Evolutionary conservation across 2,797 vertebrate species (phyloP).

Genomic region (Hippoglossus hippoglossus): DNA sequence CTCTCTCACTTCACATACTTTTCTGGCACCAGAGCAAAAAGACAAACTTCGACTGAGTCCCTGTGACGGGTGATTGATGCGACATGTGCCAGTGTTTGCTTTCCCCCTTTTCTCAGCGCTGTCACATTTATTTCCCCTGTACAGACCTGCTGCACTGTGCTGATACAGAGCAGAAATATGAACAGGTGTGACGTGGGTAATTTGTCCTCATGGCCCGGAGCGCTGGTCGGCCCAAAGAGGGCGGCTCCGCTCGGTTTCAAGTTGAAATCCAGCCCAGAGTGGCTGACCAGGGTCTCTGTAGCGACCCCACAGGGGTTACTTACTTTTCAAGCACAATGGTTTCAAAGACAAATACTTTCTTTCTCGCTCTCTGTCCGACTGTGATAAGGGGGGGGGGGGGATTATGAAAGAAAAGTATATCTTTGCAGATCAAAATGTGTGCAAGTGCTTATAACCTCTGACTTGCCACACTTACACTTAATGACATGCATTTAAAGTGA

Average conservation of each 20-base stretch:
- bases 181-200: constrained; percentile 67
- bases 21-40: constrained; percentile 1
- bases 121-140: constrained; percentile 61
- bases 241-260: constrained; percentile 58
- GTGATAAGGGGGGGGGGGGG: neutral
- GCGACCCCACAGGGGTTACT: constrained; percentile 37
- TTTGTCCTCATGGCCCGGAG: constrained; percentile 65
- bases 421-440: neutral
- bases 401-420: neutral
- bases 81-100: constrained; percentile 37
- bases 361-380: neutral
- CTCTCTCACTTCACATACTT: constrained; percentile 6
- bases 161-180: constrained; percentile 72
- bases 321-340: constrained; percentile 35
- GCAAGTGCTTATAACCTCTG: constrained; percentile 19
- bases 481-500: neutral
- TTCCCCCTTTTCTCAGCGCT: constrained; percentile 41
- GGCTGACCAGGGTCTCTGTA: constrained; percentile 44
- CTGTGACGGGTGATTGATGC: constrained; percentile 64
- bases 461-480: neutral
- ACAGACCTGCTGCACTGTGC: constrained; percentile 60
- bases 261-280: constrained; percentile 50
- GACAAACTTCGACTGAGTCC: constrained; percentile 23
- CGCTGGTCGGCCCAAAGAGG: constrained; percentile 39
- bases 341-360: constrained; percentile 17